Conservation (phyloP, 2,888 invertebrate species). For the Mythimna vitellina region DNA sequence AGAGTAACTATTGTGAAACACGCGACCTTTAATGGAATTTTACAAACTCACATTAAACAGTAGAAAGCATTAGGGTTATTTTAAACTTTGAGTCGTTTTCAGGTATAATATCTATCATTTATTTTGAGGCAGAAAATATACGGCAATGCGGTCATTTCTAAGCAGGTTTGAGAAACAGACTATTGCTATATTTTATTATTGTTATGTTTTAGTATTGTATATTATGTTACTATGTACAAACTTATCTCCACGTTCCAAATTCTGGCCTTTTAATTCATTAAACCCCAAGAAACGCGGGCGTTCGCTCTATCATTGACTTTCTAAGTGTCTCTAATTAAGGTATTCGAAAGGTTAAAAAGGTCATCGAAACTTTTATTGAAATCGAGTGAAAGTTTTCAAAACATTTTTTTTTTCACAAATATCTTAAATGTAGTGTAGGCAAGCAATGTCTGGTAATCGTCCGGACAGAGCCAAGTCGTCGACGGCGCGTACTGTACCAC, state of each 20-base stretch:
- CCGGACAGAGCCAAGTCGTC: no score
- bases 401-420: background rate
- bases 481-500: no score
- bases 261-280: background rate
- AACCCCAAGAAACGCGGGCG: no score
- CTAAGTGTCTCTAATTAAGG: no score
- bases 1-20: constrained; percentile 65
- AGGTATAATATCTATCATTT: constrained; percentile 17
- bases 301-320: no score
- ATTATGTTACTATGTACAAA: background rate
- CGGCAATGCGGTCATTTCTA: constrained; percentile 45
- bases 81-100: constrained; percentile 51
- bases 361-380: background rate
- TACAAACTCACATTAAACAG: constrained; percentile 63
- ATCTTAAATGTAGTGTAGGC: no score
- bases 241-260: background rate
- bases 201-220: no score
- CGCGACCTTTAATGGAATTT: constrained; percentile 72
- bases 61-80: constrained; percentile 55
- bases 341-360: no score
- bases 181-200: background rate
- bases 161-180: constrained; percentile 17
- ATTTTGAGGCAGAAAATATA: constrained; percentile 26
- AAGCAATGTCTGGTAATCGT: no score
- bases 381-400: background rate